A percentile compares a stretch with the other conserved stretches of the same genome.
Evolutionary conservation across 2,113 vertebrate genomes (phyloP).

Genomic region (Phoxinus phoxinus): DNA sequence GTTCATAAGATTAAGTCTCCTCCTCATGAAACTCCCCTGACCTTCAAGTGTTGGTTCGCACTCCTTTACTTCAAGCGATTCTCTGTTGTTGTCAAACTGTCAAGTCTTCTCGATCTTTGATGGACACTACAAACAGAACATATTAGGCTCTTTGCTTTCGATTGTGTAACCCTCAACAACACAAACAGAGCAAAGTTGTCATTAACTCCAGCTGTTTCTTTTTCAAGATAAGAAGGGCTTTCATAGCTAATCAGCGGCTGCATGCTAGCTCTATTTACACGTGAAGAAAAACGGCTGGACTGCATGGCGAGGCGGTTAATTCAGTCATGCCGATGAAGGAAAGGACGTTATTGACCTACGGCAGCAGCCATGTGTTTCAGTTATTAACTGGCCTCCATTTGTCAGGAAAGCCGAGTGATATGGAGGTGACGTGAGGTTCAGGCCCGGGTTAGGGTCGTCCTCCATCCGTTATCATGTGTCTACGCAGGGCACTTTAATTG

Average conservation of each 20-base stretch:
- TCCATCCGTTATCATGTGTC: slow-evolving; percentile 98
- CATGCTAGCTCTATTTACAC: slow-evolving; percentile 88
- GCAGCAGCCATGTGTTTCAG: slow-evolving; percentile 99
- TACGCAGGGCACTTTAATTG: slow-evolving; percentile 98
- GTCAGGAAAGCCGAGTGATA: slow-evolving; percentile 93
- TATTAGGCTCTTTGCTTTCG: slow-evolving; percentile 72
- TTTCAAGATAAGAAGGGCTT: slow-evolving; percentile 84
- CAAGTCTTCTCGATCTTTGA: slow-evolving; percentile 65
- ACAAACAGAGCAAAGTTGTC: slow-evolving; percentile 71
- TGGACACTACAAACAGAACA: slow-evolving; percentile 72
- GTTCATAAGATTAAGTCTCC: neutral
- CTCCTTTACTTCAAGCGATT: slow-evolving; percentile 43
- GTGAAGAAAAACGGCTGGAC: slow-evolving; percentile 78
- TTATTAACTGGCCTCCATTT: slow-evolving; percentile 99
- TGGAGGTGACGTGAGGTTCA: slow-evolving; percentile 88
- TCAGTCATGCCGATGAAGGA: slow-evolving; percentile 87
- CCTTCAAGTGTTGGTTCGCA: slow-evolving; percentile 37
- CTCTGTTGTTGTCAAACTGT: slow-evolving; percentile 63
- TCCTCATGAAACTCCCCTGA: slow-evolving; percentile 10
- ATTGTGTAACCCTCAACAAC: slow-evolving; percentile 74
- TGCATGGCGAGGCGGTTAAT: slow-evolving; percentile 89
- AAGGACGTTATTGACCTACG: slow-evolving; percentile 98
- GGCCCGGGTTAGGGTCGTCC: slow-evolving; percentile 96
- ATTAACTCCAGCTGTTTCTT: slow-evolving; percentile 87
- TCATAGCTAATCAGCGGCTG: slow-evolving; percentile 94